Percentiles rank a stretch among this genome's conserved stretches.
These are phyloP conservation scores for Drosophila insularis DNA, from an alignment of 1,140 invertebrate genomes.

Conservation along the genomic window DNA sequence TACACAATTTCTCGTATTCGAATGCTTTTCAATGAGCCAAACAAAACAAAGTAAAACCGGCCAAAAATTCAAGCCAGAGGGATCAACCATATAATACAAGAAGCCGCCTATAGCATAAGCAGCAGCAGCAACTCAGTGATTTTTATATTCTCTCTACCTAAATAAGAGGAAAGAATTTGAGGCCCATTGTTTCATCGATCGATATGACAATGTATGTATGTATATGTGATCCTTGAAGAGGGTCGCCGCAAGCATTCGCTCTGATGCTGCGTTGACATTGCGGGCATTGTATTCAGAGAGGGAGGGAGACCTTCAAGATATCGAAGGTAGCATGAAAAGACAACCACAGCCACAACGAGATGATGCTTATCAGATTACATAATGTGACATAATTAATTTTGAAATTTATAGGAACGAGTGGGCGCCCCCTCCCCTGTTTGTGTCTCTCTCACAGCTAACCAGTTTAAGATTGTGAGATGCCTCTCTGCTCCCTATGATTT, in stretches of 20 bases:
- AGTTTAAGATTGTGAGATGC: background rate
- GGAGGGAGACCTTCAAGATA: slow-evolving; percentile 15
- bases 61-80: slow-evolving; percentile 16
- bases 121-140: background rate
- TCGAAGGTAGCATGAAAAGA: background rate
- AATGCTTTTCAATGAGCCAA: slow-evolving; percentile 1
- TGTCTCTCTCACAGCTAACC: background rate
- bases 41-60: background rate
- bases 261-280: slow-evolving; percentile 60
- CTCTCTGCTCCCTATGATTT: background rate
- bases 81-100: slow-evolving; percentile 26
- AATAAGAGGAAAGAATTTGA: slow-evolving; percentile 1
- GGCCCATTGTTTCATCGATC: slow-evolving; percentile 11
- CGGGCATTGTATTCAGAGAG: slow-evolving; percentile 43
- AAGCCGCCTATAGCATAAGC: slow-evolving; percentile 16
- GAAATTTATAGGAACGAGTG: slow-evolving; percentile 46
- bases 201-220: slow-evolving; percentile 5
- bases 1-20: no score
- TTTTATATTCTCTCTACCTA: slow-evolving; percentile 3
- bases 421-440: background rate
- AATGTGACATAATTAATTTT: slow-evolving; percentile 82
- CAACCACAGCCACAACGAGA: slow-evolving; percentile 49
- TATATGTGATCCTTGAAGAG: slow-evolving; percentile 43
- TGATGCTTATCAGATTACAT: slow-evolving; percentile 79
- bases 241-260: slow-evolving; percentile 41